These are phyloP conservation scores for Leptinotarsa undecemlineata DNA, from an alignment of 1,140 invertebrate genomes.

Conservation along the genomic window DNA sequence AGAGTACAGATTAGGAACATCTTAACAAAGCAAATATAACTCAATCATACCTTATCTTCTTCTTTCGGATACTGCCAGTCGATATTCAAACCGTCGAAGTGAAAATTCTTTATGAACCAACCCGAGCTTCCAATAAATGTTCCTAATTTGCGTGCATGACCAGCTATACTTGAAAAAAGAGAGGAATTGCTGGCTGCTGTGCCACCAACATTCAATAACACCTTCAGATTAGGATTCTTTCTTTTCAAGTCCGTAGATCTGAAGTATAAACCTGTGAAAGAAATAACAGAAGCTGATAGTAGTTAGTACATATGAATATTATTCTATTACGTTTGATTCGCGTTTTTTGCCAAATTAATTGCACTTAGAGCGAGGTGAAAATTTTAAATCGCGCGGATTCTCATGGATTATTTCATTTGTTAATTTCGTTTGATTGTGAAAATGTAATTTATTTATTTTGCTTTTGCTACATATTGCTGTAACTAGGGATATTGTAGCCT, in stretches of 20 bases:
- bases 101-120: conserved; percentile 26
- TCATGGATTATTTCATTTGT: too few relatives aligned
- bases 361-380: too few relatives aligned
- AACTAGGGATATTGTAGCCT: too few relatives aligned
- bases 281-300: too few relatives aligned
- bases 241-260: conserved; percentile 25
- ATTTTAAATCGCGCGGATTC: too few relatives aligned
- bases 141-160: conserved; percentile 21
- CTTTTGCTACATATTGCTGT: too few relatives aligned
- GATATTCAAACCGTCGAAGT: conserved; percentile 37
- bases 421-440: too few relatives aligned
- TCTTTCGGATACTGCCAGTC: conserved; percentile 37
- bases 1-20: too few relatives aligned
- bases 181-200: conserved; percentile 7
- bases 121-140: conserved; percentile 25
- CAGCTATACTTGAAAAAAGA: conserved; percentile 21
- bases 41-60: conserved; percentile 25
- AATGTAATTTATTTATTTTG: too few relatives aligned
- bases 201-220: conserved; percentile 31
- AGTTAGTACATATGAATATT: too few relatives aligned
- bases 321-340: too few relatives aligned
- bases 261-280: conserved; percentile 15
- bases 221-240: conserved; percentile 27
- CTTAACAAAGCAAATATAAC: neutral
- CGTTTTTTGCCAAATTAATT: too few relatives aligned